phyloP scores from a whole-genome alignment of 1,140 invertebrate species.

The Caerostris darwini region DNA sequence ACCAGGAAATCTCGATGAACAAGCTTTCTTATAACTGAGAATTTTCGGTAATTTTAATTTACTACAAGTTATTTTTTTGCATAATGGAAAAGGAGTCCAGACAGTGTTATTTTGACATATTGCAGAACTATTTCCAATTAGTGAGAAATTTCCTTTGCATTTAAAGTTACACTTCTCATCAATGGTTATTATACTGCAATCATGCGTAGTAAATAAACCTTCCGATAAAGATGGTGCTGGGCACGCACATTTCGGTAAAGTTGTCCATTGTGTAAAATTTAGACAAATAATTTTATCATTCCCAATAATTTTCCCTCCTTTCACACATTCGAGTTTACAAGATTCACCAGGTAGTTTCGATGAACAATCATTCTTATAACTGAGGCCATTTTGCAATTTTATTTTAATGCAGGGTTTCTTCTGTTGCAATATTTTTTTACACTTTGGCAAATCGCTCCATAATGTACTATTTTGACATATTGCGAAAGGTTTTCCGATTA shows the following conservation, averaged over 20 bases:
- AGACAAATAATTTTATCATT: too few species aligned
- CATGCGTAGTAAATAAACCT: not conserved
- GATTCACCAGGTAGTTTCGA: not conserved
- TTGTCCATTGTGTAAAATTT: not conserved
- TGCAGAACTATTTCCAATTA: too few species aligned
- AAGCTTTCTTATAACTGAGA: not conserved
- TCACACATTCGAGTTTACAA: not conserved
- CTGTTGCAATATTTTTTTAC: not conserved
- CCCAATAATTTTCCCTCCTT: not conserved
- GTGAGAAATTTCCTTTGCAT: too few species aligned
- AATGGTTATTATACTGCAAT: not conserved
- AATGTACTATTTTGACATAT: not conserved
- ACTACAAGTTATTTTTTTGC: not conserved
- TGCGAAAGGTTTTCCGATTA: not conserved
- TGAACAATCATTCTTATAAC: not conserved
- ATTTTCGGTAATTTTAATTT: not conserved
- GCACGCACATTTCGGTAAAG: not conserved
- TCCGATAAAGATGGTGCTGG: not conserved
- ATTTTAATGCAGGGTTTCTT: not conserved
- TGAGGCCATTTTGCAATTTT: not conserved
- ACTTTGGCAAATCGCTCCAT: not conserved
- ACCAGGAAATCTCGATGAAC: not conserved
- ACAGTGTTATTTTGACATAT: not conserved
- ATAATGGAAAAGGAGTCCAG: conserved; percentile 4
- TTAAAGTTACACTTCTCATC: too few species aligned